These are phyloP conservation scores for Montipora capitata DNA, from an alignment of 92 coral and sea anemone species.

Conservation along the genomic window DNA sequence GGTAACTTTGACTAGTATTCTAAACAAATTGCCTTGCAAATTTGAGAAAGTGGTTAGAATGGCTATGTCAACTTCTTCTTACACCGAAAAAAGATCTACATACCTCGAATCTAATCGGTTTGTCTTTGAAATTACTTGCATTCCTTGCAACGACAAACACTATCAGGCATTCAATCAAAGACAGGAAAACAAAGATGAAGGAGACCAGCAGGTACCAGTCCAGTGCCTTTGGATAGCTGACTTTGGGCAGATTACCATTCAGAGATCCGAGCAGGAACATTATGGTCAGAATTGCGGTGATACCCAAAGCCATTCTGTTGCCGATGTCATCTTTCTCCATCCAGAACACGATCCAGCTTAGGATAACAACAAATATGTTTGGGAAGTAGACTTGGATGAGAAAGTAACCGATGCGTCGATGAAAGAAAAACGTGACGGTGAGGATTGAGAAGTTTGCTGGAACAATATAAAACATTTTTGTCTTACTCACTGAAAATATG, in stretches of 20 bases:
- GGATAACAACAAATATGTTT: conserved; percentile 79
- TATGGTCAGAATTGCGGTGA: conserved; percentile 86
- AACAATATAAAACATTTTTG: too few relatives aligned
- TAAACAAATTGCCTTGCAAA: too few relatives aligned
- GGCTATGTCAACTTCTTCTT: too few relatives aligned
- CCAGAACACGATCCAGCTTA: conserved; percentile 96
- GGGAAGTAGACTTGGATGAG: conserved; percentile 92
- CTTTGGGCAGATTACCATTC: conserved; percentile 77
- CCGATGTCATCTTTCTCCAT: conserved; percentile 90
- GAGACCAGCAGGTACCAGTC: conserved; percentile 83
- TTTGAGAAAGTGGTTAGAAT: too few relatives aligned
- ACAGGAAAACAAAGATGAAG: conserved; percentile 77
- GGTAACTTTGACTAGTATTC: too few relatives aligned
- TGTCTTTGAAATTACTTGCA: too few relatives aligned
- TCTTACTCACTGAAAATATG: too few relatives aligned
- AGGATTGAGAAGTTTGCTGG: not conserved
- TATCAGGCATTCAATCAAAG: conserved; percentile 71
- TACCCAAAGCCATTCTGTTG: conserved; percentile 88
- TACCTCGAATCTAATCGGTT: too few relatives aligned
- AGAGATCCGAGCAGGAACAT: conserved; percentile 91
- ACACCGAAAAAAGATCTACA: too few relatives aligned
- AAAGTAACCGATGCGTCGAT: conserved; percentile 84
- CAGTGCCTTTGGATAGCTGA: conserved; percentile 83
- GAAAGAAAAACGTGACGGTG: conserved; percentile 64
- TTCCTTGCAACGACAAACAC: conserved; percentile 24